Base-by-base conservation (phyloP, 1,140 invertebrate species). In the Drosophila oshimai region DNA sequence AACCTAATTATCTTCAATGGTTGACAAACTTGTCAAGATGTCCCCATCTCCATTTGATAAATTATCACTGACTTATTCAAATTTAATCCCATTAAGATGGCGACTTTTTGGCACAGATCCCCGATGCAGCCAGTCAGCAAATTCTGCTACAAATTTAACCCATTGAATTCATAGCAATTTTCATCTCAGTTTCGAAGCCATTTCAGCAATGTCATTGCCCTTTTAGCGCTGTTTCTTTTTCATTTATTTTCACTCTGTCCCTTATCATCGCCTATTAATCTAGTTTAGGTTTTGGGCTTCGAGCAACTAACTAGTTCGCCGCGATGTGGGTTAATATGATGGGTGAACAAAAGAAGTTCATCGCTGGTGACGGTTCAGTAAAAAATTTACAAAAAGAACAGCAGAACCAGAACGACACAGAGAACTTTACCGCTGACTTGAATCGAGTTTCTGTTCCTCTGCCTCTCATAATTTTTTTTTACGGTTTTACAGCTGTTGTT, bases 191-290 rank as follows among this genome's bases (percentile, higher is more conserved):
- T 12, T 10, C 50, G 34, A 22, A 29, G 33, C 13, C 33, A 22
- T 60, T 61, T 61, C 24, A 60, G 58, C 60, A 20, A 65, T 41
- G 62, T 67, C 62, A 67, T 67, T 67, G 62, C 62, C 60, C 62
- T 65, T 67, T 71, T 17, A 49, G 36, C 37, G 65, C 39, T 18
- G 3, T 45, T 60, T 41, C 13, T 28, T 29, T 29, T 41, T 17
- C 26, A 12, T 50, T 24, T 29, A 41, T 53, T 36, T 37, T 65
- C 17, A 7, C 42, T 37, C 29, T 28, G 61, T 50, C 60, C 72
- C 76, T 86, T 86, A 86, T 86, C 75, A 55, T 49, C 44, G 69
- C 31, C 61, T 80, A 87, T 80, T 86, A 86, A 86, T 87, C 80
- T 84, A 86, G 80, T 83, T 83, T 74, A 83, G 79, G 73, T 49